Conservation (phyloP, 2,113 vertebrate species). For the Prunella fulvescens region DNA sequence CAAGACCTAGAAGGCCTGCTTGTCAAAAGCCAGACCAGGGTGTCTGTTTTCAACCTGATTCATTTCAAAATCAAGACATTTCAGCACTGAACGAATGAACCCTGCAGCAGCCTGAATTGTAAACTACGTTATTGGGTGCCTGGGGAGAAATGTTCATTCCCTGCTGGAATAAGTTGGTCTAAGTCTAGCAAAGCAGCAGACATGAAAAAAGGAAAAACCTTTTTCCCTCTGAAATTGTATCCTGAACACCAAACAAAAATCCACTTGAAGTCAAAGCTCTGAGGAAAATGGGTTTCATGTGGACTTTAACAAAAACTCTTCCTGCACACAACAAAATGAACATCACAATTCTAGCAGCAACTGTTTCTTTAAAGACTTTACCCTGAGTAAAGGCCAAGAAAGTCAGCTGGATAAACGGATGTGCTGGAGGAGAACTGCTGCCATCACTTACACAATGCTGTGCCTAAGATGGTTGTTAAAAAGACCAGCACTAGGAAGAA, state of each 20-base stretch:
- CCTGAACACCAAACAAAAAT: neutral
- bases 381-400: neutral
- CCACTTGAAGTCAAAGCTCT: neutral
- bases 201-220: neutral
- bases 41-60: neutral
- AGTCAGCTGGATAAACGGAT: neutral
- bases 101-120: neutral
- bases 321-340: neutral
- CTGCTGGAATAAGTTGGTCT: neutral
- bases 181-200: neutral
- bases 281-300: neutral
- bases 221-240: neutral
- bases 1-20: neutral
- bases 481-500: neutral
- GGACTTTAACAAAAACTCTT: neutral
- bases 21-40: neutral
- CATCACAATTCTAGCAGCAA: neutral
- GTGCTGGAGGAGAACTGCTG: neutral
- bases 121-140: neutral
- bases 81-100: neutral
- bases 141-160: neutral
- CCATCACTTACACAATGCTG: neutral
- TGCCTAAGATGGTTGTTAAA: neutral
- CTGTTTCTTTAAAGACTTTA: neutral
- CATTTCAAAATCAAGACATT: neutral